phyloP scores from a whole-genome alignment of 2,888 invertebrate genomes.

The Mesorhabditis spiculigera region DNA sequence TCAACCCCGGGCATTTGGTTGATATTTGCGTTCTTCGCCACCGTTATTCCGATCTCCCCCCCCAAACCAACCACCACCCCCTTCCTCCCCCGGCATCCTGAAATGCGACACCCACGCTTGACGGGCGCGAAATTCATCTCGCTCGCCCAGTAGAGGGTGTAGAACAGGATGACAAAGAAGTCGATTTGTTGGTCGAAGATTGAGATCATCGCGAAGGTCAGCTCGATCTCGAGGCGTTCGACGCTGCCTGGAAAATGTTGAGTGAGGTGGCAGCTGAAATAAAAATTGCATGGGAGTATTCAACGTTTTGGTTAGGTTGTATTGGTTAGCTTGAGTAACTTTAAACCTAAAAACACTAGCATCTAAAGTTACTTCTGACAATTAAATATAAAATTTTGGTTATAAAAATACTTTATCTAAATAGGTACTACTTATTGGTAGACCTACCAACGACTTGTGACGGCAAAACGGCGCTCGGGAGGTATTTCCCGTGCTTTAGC shows the following conservation, averaged over 20 bases:
- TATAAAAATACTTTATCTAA: no score
- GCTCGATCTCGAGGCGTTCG: constrained; percentile 16
- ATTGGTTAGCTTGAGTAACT: no score
- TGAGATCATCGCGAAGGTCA: constrained; percentile 16
- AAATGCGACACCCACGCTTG: neutral
- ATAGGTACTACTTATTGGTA: no score
- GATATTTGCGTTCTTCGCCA: neutral
- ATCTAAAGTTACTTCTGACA: no score
- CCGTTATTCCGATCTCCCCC: neutral
- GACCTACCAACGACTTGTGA: no score
- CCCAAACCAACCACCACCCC: neutral
- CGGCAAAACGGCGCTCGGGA: no score
- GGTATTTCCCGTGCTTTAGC: no score
- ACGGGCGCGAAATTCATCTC: constrained; percentile 7
- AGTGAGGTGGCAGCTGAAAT: no score
- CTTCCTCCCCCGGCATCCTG: neutral
- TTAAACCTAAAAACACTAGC: no score
- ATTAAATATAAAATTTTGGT: no score
- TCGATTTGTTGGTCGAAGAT: constrained; percentile 19
- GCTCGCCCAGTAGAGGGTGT: constrained; percentile 17
- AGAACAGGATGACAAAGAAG: constrained; percentile 16
- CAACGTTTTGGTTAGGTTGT: no score
- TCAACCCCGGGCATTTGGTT: neutral
- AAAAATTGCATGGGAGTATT: no score
- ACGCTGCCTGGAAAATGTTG: neutral